Evolutionary conservation across 2,888 invertebrate species (phyloP).

Genomic region (Tridacna gigas): DNA sequence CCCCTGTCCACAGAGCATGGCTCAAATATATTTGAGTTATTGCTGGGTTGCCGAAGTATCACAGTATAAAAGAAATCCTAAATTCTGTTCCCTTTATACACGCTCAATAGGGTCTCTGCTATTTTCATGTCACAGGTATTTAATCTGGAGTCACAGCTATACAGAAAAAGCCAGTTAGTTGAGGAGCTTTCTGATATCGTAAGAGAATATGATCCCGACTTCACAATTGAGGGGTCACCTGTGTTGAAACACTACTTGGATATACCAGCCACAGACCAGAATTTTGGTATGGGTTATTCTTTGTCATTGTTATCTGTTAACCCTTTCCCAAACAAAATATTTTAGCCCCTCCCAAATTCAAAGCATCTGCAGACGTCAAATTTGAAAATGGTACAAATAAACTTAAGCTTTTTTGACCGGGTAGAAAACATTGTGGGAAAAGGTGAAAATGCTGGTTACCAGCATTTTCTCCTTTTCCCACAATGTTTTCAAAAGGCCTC

Average conservation of each 20-base stretch:
- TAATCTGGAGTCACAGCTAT: constrained; percentile 33
- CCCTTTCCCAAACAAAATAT: neutral
- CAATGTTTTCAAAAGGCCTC: neutral
- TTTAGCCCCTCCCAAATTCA: neutral
- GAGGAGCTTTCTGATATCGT: constrained; percentile 32
- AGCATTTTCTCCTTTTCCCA: neutral
- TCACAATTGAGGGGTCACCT: constrained; percentile 28
- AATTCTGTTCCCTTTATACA: neutral
- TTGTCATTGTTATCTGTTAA: neutral
- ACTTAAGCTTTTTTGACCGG: too few species aligned
- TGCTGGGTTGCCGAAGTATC: too few species aligned
- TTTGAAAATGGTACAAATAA: neutral
- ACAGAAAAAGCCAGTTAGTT: constrained; percentile 25
- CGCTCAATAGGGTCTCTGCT: neutral
- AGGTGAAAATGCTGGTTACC: neutral
- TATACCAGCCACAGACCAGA: neutral
- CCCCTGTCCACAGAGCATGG: too few species aligned
- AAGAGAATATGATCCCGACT: constrained; percentile 28
- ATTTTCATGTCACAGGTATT: constrained; percentile 25
- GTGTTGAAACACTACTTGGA: constrained; percentile 30
- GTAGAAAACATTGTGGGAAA: neutral
- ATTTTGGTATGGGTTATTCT: neutral
- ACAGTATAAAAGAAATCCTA: too few species aligned
- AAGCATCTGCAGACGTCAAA: neutral
- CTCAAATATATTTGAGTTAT: too few species aligned